Conservation (phyloP, 2,113 vertebrate genomes). For the Dascyllus trimaculatus region DNA sequence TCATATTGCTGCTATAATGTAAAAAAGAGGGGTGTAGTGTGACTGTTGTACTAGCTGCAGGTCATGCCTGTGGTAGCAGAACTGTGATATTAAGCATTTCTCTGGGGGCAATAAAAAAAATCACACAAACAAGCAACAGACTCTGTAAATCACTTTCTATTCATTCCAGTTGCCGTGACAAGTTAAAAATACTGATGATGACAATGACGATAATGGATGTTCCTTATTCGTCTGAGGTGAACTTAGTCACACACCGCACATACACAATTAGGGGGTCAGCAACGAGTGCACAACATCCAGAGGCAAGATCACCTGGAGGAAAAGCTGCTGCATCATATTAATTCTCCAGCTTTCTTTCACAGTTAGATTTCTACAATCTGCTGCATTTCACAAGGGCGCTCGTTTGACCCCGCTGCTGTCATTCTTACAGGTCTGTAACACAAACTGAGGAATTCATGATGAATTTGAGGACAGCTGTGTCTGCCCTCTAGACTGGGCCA, state of each 20-base stretch:
- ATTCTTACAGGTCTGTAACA: slow-evolving; percentile 24
- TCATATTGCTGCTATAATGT: background rate
- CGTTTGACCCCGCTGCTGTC: slow-evolving; percentile 55
- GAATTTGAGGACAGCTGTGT: slow-evolving; percentile 39
- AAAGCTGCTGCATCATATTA: slow-evolving; percentile 46
- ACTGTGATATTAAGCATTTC: background rate
- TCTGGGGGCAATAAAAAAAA: background rate
- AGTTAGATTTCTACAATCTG: slow-evolving; percentile 54
- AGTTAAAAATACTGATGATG: slow-evolving; percentile 48
- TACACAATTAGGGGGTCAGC: slow-evolving; percentile 37
- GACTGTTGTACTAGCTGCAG: slow-evolving; percentile 6
- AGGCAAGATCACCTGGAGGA: slow-evolving; percentile 47
- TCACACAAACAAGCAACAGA: background rate
- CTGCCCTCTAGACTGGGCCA: slow-evolving; percentile 20
- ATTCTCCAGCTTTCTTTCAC: slow-evolving; percentile 60
- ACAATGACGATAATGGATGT: slow-evolving; percentile 33
- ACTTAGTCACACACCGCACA: slow-evolving; percentile 5
- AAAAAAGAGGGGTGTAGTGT: background rate
- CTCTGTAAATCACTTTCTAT: slow-evolving; percentile 22
- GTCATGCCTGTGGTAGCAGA: slow-evolving; percentile 10
- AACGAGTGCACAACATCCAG: slow-evolving; percentile 32
- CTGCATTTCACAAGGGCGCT: slow-evolving; percentile 60
- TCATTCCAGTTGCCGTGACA: slow-evolving; percentile 31
- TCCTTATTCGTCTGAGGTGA: slow-evolving; percentile 37
- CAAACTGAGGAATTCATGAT: slow-evolving; percentile 50